Base-by-base conservation (phyloP, 1,140 invertebrate species). In the Drosophila jambulina region DNA sequence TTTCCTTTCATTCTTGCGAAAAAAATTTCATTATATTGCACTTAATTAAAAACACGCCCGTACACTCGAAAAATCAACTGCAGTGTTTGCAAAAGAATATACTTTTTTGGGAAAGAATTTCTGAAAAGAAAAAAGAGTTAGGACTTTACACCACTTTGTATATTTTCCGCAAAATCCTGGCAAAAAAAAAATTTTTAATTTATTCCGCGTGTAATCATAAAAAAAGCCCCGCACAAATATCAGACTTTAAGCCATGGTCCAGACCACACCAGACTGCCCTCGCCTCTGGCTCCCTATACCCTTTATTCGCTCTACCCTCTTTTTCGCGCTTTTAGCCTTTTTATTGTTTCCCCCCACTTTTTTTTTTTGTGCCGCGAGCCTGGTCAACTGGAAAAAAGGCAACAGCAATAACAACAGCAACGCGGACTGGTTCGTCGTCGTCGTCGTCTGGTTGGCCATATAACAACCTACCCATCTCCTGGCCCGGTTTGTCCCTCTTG, bases 361-460 rank as follows among this genome's bases (percentile, higher is more conserved):
- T 48, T 58, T 71, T 38, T 53, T 69, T 69, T 29, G 19, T 42
- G 78, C 65, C 78, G 70, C 75, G 49, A 79, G 67, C 69, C 82
- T 90, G 85, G 85, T 90, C 85, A 90, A 90, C 85, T 90, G 85
- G 81, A 90, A 90, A 82, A 90, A 90, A 82, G 48, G 69, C 70
- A 82, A 82, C 63, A 75, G 58, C 60, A 48, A 76, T 64, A 60
- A 61, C 43, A 60, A 64, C 43, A 68, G 21, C 19, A 54, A 54
- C 32, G 51, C 32, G 40, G 63, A 45, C 74, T 53, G 42, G 51
- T 65, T 54, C 48, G 25, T 29, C 19, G 51, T 23, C 19, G 51
- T 23, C 43, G 49, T 40, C 67, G 80, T 62, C 69, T 75, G 68
- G 63, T 42, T 61, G 65, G 43, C 58, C 45, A 51, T 68, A 59